Base-by-base conservation (phyloP, 2,888 invertebrate genomes). In the Xestia c-nigrum region DNA sequence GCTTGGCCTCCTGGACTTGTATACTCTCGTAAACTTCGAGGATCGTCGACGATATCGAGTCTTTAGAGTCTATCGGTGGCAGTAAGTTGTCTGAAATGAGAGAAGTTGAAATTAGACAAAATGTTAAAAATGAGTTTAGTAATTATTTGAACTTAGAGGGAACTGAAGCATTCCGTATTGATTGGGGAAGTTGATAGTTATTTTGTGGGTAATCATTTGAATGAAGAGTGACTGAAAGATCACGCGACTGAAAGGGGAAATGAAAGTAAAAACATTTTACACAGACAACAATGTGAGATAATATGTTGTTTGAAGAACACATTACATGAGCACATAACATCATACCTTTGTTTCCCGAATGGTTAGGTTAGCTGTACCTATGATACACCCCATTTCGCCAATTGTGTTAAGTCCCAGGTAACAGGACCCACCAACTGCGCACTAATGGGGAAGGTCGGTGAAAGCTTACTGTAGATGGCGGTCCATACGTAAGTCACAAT, bases 1-100 rank as follows among this genome's bases (percentile, higher is more conserved):
- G 97, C 87, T 96, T 96, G 38, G 93, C 87, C 63, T 96, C 95
- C 38, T 90, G 86, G 72, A 95, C 81, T 65, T 85, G 85, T 19
- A 82, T 89, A 0, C 90, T 91, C 66, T 96, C 94, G 86, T 93
- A 96, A 24, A 91, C 94, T 79, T 94, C 91, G 16, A 95, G 91
- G 76, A 95, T 93, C 0, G 93, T 89, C 7, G 91, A 89, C 1
- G 94, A 87, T 78, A 96, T 93, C 6, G 94, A 89, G 61, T 94
- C 95, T 66, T 94, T 95, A 2, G 95, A 92, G 74, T 95, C 95
- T 47, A 95, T 75, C 0, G 91, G 68, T 43, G 90, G 73, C 21
- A 95, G 72, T 5, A 95, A 89, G 55, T 90, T 93, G 31, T 89
- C 95, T 93, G 93, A 24, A 90, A 86, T 24, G 6, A 21, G 12